Conservation (phyloP, 2,888 invertebrate species). For the Monochamus alternatus region DNA sequence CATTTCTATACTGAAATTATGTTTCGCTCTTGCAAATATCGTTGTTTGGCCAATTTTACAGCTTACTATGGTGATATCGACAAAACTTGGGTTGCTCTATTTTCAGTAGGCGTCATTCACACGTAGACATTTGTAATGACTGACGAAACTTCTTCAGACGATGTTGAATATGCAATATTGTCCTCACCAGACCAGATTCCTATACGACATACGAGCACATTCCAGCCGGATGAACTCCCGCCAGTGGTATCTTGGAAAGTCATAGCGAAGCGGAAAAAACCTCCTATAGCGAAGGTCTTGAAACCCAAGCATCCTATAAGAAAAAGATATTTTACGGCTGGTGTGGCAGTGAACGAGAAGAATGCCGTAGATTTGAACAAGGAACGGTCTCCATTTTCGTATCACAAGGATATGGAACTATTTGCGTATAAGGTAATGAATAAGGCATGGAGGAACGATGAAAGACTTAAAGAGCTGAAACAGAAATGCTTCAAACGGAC, state of each 20-base stretch:
- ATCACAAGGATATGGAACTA: constrained; percentile 69
- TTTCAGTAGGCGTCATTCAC: too few relatives aligned
- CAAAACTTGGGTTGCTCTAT: too few relatives aligned
- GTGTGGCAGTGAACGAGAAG: constrained; percentile 44
- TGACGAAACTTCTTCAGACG: too few relatives aligned
- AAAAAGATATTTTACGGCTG: constrained; percentile 53
- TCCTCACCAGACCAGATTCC: not conserved
- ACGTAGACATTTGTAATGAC: too few relatives aligned
- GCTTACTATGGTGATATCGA: too few relatives aligned
- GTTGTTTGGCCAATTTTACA: too few relatives aligned
- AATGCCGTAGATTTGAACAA: constrained; percentile 47
- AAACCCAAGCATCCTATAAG: constrained; percentile 42
- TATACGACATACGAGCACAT: not conserved
- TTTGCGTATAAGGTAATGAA: constrained; percentile 70
- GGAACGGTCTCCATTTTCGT: constrained; percentile 70
- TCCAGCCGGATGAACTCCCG: not conserved
- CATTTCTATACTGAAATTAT: too few relatives aligned
- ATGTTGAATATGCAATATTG: too few relatives aligned
- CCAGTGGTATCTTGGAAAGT: constrained; percentile 27
- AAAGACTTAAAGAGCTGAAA: constrained; percentile 62
- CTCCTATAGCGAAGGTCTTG: constrained; percentile 20
- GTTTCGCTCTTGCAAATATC: too few relatives aligned
- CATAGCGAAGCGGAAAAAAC: constrained; percentile 19
- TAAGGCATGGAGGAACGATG: constrained; percentile 65
- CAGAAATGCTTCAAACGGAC: constrained; percentile 63